Conservation (phyloP, 2,113 vertebrate species). For the Microcebus lehilahytsara region DNA sequence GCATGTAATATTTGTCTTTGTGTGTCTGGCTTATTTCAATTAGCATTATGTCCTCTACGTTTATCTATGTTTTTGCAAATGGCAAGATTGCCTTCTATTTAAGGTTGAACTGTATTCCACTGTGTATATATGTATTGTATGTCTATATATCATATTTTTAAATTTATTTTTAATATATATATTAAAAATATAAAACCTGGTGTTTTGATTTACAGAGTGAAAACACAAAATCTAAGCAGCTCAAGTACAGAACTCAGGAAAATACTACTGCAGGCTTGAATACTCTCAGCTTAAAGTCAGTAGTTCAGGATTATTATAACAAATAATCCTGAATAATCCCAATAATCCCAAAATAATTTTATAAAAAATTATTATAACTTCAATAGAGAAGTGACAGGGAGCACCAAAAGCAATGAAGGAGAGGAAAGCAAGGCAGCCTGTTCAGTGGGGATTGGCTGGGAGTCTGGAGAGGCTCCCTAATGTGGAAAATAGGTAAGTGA, state of each 20-base stretch:
- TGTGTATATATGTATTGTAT: not conserved
- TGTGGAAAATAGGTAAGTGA: not conserved
- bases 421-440: not conserved
- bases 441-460: not conserved
- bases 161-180: not conserved
- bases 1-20: not conserved
- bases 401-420: not conserved
- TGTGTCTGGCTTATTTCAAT: not conserved
- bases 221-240: not conserved
- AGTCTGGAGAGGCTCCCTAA: not conserved
- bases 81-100: not conserved
- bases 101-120: not conserved
- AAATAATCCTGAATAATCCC: too few species aligned
- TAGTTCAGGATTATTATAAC: not conserved
- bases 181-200: not conserved
- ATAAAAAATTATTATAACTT: too few species aligned
- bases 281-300: not conserved
- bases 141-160: not conserved
- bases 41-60: not conserved
- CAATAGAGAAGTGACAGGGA: not conserved
- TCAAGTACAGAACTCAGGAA: not conserved
- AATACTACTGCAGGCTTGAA: not conserved
- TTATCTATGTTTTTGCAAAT: not conserved
- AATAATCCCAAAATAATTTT: too few species aligned
- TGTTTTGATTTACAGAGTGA: not conserved